Conservation (phyloP, 2,888 invertebrate genomes). For the Polydesmus complanatus region DNA sequence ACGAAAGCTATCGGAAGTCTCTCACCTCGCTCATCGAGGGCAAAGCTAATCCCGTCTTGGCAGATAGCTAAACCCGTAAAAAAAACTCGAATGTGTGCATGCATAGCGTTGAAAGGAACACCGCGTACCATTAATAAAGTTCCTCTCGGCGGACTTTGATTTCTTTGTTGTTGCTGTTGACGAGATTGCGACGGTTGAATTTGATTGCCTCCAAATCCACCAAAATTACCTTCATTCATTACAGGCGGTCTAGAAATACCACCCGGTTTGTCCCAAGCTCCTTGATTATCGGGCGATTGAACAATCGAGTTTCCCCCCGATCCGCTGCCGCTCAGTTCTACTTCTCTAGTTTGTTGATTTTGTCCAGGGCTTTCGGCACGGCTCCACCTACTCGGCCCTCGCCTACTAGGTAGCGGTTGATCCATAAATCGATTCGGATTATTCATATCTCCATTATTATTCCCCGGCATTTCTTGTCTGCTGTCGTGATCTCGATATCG, state of each 20-base stretch:
- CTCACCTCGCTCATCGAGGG: slow-evolving; percentile 63
- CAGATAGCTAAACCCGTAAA: slow-evolving; percentile 63
- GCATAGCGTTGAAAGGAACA: slow-evolving; percentile 55
- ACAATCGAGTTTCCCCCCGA: not conserved
- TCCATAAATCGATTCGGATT: not conserved
- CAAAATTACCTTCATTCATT: not conserved
- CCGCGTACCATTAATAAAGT: slow-evolving; percentile 56
- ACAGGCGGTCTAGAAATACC: not conserved
- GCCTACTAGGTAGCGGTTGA: slow-evolving; percentile 13
- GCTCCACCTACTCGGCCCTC: slow-evolving; percentile 18
- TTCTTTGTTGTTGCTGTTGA: not conserved
- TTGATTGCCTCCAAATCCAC: not conserved
- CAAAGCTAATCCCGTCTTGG: slow-evolving; percentile 70
- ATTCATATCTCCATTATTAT: not conserved
- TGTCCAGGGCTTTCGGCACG: slow-evolving; percentile 19
- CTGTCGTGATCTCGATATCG: not conserved
- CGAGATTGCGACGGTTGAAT: not conserved
- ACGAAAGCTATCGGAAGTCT: slow-evolving; percentile 63
- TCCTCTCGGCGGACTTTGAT: not conserved
- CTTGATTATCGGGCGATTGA: not conserved
- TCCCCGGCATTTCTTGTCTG: not conserved
- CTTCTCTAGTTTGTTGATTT: not conserved
- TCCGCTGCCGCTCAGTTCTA: not conserved
- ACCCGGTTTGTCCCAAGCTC: not conserved
- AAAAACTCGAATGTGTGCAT: slow-evolving; percentile 65